Evolutionary conservation across 2,888 invertebrate genomes (phyloP), one percentile per base, ranked within the genome.

Genomic region (Macrophya alboannulata): DNA sequence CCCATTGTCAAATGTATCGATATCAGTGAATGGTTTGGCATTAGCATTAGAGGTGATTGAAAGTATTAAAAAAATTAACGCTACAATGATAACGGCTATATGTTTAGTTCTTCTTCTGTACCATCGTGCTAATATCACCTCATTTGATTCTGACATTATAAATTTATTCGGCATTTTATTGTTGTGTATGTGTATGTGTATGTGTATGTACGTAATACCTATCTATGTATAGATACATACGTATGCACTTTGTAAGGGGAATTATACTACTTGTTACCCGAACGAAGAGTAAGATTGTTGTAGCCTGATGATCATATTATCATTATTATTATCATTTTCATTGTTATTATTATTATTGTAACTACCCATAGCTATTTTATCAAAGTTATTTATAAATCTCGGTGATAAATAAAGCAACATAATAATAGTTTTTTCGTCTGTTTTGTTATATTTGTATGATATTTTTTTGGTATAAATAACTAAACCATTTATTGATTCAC

Each of bases 101-200:
- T 17, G 40, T 17, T 45, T 40, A 62, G 31, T 51, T 59, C 43
- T 81, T 21, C 62, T 81, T 43, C 43, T 81, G 6, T 81, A 62
- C 81, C 81, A 81, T 40, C 59, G 40, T 17, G 43, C 40, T 21
- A n/a, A 62, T 37, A 59, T 81, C 59, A 62, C 81, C 59, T 25
- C 59, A n/a, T 4, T 40, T n/a, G 59, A 79, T 59, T 79, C 79
- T 79, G 79, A 79, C 79, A 79, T 79, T 25, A 55, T 79, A 79
- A 45, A 25, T 76, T 48, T 45, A 40, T 43, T 43, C 6, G 55
- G 17, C n/a, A n/a, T 71, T 31, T 8, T 71, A 37, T 37, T 31
- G 0, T 65, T 31, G n/a, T 25, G 21, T 31, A 37, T 17, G 68
- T 8, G 6, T 62, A 71, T 72, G 10, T 43, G 40, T n/a, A 17